Evolutionary conservation across 2,888 invertebrate species (phyloP).

Genomic region (Dilophus febrilis): DNA sequence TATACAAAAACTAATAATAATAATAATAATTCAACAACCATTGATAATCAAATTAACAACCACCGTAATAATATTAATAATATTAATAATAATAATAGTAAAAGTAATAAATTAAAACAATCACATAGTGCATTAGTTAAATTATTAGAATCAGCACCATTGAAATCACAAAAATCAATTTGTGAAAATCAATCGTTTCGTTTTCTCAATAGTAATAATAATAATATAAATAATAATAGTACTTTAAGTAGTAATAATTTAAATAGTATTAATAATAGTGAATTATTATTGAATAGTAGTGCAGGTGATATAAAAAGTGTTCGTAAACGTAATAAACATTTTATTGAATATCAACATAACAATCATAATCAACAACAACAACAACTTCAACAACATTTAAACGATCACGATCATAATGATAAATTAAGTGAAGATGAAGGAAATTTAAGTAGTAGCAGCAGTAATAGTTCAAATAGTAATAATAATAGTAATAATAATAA

Average conservation of each 20-base stretch:
- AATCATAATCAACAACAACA: too few species aligned
- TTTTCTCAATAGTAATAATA: slow-evolving; percentile 1
- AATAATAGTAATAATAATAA: not conserved
- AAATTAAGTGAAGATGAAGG: slow-evolving; percentile 4
- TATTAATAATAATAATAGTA: slow-evolving; percentile 14
- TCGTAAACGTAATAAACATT: slow-evolving; percentile 5
- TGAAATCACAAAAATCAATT: slow-evolving; percentile 7
- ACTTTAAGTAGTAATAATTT: not conserved
- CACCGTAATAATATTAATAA: not conserved
- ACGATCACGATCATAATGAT: slow-evolving; percentile 2
- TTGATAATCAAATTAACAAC: slow-evolving; percentile 2
- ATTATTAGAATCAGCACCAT: slow-evolving; percentile 39
- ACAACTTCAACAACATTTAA: too few species aligned
- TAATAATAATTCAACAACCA: not conserved
- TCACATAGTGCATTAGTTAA: slow-evolving; percentile 46
- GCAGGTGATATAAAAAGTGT: too few species aligned
- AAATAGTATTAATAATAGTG: not conserved
- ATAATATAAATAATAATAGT: slow-evolving; percentile 4
- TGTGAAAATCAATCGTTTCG: slow-evolving; percentile 5
- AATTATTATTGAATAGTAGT: not conserved
- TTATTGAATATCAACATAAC: not conserved
- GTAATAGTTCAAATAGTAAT: slow-evolving; percentile 4
- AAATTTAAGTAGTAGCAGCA: slow-evolving; percentile 2
- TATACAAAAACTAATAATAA: too few species aligned
- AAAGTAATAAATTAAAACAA: slow-evolving; percentile 34